Conservation (phyloP, 2,797 vertebrate species). For the Enteromius trimaculatus region DNA sequence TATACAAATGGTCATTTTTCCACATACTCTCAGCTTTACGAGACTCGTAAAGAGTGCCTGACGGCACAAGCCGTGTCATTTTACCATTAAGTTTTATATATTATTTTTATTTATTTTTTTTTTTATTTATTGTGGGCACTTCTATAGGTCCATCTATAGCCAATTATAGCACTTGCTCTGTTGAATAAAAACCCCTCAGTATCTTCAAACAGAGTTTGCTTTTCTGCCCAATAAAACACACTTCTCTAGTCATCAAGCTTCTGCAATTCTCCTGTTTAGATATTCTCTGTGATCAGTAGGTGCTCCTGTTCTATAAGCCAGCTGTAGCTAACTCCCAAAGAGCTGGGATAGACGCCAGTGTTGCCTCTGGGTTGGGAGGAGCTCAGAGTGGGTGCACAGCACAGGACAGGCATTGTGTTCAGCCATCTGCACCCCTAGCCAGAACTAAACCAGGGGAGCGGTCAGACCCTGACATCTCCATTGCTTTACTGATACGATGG, state of each 20-base stretch:
- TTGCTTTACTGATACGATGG: conserved; percentile 72
- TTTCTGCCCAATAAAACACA: conserved; percentile 1
- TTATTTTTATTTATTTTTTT: no score
- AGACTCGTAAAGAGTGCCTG: no score
- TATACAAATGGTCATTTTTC: no score
- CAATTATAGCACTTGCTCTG: neutral
- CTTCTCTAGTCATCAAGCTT: conserved; percentile 6
- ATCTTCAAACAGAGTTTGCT: neutral
- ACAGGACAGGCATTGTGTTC: conserved; percentile 61
- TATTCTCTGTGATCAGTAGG: conserved; percentile 43
- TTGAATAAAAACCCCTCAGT: neutral
- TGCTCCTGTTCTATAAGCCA: conserved; percentile 47
- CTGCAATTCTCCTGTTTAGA: conserved; percentile 33
- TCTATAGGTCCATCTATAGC: neutral
- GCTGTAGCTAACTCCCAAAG: conserved; percentile 53
- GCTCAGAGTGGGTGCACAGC: conserved; percentile 40
- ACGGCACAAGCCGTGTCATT: no score
- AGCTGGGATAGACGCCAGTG: conserved; percentile 34
- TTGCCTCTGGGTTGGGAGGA: conserved; percentile 43
- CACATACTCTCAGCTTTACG: no score
- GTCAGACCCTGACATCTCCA: conserved; percentile 55
- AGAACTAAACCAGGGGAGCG: conserved; percentile 49
- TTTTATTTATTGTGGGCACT: neutral
- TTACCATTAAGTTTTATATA: no score
- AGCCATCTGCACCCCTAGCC: conserved; percentile 58